These are phyloP conservation scores for Hypocryptadius cinnamomeus DNA, from an alignment of 2,113 vertebrate genomes.

Conservation along the genomic window DNA sequence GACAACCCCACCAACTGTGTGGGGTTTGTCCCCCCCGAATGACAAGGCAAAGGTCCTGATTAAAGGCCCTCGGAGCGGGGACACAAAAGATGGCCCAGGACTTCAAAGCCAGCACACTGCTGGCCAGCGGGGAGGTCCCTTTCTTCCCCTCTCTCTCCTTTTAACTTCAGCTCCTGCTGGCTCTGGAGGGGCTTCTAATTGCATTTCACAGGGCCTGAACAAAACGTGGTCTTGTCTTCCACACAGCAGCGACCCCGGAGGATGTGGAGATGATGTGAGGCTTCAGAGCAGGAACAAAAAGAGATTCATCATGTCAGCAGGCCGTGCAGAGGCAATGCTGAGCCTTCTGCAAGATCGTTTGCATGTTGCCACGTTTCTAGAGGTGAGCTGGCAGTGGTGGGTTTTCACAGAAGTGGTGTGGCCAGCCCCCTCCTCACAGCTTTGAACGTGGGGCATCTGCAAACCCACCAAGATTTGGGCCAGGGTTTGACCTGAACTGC, in stretches of 20 bases:
- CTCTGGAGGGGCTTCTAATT: slow-evolving; percentile 72
- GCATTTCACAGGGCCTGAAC: slow-evolving; percentile 71
- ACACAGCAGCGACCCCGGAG: slow-evolving; percentile 37
- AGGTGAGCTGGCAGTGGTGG: accelerated
- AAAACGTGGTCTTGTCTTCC: slow-evolving; percentile 72
- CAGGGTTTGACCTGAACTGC: accelerated
- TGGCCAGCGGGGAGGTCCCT: slow-evolving; percentile 72
- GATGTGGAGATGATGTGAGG: not conserved
- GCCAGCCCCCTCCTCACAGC: accelerated
- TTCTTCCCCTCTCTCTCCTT: slow-evolving; percentile 22
- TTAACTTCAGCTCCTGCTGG: slow-evolving; percentile 56
- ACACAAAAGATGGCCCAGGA: slow-evolving; percentile 70
- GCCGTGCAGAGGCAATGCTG: not conserved
- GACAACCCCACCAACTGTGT: slow-evolving; percentile 53
- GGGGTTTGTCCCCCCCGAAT: not conserved
- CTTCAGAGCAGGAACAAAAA: slow-evolving; percentile 40
- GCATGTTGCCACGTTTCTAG: not conserved
- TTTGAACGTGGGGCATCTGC: not conserved
- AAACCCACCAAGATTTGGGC: not conserved
- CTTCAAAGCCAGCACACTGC: slow-evolving; percentile 77
- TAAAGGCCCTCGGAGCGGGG: slow-evolving; percentile 71
- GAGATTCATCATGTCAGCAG: not conserved
- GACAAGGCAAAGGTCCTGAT: slow-evolving; percentile 74
- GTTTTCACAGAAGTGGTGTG: not conserved
- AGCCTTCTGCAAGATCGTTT: not conserved